Evolutionary conservation across 2,888 invertebrate genomes (phyloP).

Genomic region (Macrophya annulata): DNA sequence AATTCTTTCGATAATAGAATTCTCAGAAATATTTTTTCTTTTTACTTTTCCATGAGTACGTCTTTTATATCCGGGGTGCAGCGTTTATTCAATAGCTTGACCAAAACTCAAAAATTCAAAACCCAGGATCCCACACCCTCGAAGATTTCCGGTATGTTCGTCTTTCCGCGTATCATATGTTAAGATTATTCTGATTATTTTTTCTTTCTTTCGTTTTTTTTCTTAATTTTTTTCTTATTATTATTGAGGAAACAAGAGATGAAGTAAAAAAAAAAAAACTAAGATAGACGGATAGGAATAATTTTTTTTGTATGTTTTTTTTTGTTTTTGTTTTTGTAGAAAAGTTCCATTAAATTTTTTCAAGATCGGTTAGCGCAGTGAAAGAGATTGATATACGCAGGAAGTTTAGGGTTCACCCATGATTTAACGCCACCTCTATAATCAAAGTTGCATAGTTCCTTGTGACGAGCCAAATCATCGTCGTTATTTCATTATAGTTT

Average conservation of each 20-base stretch:
- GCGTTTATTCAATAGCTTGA: neutral
- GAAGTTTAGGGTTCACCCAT: slow-evolving; percentile 71
- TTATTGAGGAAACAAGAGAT: no score
- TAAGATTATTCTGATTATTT: neutral
- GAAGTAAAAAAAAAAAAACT: neutral
- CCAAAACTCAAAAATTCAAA: neutral
- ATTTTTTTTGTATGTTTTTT: no score
- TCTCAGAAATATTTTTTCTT: neutral
- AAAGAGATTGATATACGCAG: slow-evolving; percentile 54
- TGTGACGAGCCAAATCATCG: slow-evolving; percentile 59
- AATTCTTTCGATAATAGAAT: neutral
- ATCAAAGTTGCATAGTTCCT: slow-evolving; percentile 70
- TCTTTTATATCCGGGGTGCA: neutral
- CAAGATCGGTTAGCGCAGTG: neutral
- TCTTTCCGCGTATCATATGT: slow-evolving; percentile 3
- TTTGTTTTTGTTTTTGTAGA: neutral
- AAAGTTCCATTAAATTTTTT: neutral
- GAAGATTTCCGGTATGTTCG: slow-evolving; percentile 22
- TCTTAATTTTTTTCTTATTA: neutral
- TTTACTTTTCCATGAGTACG: neutral
- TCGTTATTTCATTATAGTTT: slow-evolving; percentile 4
- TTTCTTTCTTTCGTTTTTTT: neutral
- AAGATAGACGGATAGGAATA: neutral
- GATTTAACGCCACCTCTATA: slow-evolving; percentile 70
- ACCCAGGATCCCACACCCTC: neutral